Percentiles rank a stretch among this genome's conserved stretches.
Evolutionary conservation across 2,113 vertebrate genomes (phyloP).

Genomic region (Lycaon pictus): DNA sequence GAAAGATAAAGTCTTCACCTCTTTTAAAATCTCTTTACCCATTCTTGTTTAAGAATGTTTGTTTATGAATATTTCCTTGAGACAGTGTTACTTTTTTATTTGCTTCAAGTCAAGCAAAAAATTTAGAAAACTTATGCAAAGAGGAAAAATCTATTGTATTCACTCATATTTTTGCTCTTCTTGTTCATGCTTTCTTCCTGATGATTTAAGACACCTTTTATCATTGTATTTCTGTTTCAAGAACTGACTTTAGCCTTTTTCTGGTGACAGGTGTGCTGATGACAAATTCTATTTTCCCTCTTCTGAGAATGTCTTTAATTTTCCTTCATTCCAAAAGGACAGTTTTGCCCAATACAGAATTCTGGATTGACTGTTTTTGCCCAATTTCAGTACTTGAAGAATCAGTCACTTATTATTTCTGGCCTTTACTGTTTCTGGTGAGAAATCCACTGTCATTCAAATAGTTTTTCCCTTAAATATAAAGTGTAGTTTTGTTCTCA

Average conservation of each 20-base stretch:
- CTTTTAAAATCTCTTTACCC: background rate
- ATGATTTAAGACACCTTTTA: background rate
- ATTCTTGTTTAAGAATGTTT: background rate
- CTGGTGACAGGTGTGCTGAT: background rate
- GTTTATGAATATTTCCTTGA: background rate
- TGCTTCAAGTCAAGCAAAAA: background rate
- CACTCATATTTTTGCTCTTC: background rate
- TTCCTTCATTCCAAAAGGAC: background rate
- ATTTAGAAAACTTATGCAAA: background rate
- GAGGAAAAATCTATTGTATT: background rate
- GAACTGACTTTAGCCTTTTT: background rate
- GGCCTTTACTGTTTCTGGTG: background rate
- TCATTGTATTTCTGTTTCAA: background rate
- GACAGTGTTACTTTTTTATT: background rate
- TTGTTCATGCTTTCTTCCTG: background rate
- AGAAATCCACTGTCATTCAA: background rate
- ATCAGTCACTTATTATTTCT: background rate
- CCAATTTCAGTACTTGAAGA: background rate
- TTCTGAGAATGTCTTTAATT: background rate
- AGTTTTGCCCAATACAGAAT: background rate
- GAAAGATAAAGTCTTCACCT: background rate
- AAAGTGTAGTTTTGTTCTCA: background rate
- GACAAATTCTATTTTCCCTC: background rate
- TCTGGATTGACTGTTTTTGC: background rate
- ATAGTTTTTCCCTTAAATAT: background rate